A percentile compares a stretch with the other conserved stretches of the same genome.
phyloP scores from a whole-genome alignment of 2,113 vertebrate genomes.

The Sprattus sprattus region DNA sequence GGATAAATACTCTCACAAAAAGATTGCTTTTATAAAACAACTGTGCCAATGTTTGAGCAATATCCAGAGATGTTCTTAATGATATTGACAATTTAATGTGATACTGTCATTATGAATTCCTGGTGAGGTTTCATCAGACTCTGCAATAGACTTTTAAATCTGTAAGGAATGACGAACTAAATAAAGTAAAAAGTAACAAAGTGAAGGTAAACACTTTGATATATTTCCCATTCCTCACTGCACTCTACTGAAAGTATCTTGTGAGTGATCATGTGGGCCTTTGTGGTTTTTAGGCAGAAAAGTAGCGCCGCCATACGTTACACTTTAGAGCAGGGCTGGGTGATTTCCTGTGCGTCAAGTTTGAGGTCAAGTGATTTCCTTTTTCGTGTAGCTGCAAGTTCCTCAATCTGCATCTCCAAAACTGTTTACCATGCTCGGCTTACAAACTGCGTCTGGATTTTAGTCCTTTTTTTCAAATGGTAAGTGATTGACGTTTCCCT shows the following conservation, averaged over 20 bases:
- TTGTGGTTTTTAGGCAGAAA: conserved; percentile 5
- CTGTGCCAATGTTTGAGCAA: background rate
- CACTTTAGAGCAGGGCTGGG: conserved; percentile 38
- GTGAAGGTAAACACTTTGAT: background rate
- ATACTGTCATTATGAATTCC: background rate
- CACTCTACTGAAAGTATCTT: background rate
- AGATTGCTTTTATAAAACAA: background rate
- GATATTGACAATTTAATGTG: background rate
- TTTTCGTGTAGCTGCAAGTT: conserved; percentile 50
- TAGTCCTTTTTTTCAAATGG: background rate
- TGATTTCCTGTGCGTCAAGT: conserved; percentile 53
- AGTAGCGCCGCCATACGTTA: conserved; percentile 35
- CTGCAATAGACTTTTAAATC: background rate
- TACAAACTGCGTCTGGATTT: background rate
- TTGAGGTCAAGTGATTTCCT: conserved; percentile 59
- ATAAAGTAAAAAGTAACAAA: background rate
- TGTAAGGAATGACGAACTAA: background rate
- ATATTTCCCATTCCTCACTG: background rate
- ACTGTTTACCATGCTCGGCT: conserved; percentile 39
- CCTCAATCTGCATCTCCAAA: conserved; percentile 50
- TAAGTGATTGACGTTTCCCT: background rate
- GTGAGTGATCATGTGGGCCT: background rate
- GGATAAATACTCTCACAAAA: background rate
- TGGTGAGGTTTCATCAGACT: no score
- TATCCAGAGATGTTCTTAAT: background rate